These are phyloP conservation scores for Pogonocichla stellata DNA, from an alignment of 2,113 vertebrate genomes.

Conservation along the genomic window DNA sequence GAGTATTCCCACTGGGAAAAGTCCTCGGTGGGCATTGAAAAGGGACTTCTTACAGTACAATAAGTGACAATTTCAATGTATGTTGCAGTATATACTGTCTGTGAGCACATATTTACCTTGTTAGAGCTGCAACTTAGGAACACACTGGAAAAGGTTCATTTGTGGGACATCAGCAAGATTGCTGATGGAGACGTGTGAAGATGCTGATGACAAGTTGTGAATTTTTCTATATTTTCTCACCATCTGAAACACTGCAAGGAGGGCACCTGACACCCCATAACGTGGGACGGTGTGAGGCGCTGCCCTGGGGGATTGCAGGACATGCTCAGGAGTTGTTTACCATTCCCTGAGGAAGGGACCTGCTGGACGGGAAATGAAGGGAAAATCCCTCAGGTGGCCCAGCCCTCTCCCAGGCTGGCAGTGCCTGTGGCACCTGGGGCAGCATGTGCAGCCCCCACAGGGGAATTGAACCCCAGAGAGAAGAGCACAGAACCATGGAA, in stretches of 20 bases:
- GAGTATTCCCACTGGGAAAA: not conserved
- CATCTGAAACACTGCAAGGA: not conserved
- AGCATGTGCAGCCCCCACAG: rapidly evolving
- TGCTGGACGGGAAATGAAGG: not conserved
- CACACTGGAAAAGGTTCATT: not conserved
- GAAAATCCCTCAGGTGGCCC: not conserved
- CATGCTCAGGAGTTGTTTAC: not conserved
- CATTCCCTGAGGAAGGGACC: not conserved
- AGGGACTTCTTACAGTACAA: not conserved
- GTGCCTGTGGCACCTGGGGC: not conserved
- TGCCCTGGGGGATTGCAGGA: not conserved
- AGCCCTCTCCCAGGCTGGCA: not conserved
- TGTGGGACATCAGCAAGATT: not conserved
- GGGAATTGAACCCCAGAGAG: not conserved
- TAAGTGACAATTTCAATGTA: rapidly evolving
- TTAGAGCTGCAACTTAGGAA: not conserved
- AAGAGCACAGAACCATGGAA: not conserved
- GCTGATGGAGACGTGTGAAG: not conserved
- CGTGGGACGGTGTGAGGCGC: not conserved
- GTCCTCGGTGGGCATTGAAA: not conserved
- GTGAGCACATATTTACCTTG: not conserved
- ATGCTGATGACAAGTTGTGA: not conserved
- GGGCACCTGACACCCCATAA: rapidly evolving
- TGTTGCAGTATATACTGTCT: not conserved
- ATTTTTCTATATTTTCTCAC: not conserved